These are phyloP conservation scores for Leucosticte australis DNA, from an alignment of 2,113 vertebrate species.

Conservation along the genomic window DNA sequence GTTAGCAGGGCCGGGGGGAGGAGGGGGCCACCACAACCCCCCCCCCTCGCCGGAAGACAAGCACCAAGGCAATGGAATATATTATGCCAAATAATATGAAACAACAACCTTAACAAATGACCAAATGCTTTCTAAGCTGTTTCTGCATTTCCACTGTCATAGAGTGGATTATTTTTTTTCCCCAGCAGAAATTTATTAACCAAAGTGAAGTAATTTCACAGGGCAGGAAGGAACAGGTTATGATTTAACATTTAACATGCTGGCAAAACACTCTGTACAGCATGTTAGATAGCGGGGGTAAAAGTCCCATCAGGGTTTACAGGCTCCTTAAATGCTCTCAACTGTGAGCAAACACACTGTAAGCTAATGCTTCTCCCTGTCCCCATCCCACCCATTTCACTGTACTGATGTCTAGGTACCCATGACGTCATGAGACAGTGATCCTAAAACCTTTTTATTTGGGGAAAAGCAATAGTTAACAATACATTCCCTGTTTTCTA, in stretches of 20 bases:
- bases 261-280: neutral
- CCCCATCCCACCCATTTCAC: neutral
- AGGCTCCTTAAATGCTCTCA: neutral
- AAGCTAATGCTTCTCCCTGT: neutral
- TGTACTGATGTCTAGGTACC: neutral
- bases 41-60: neutral
- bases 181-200: conserved; percentile 7
- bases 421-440: neutral
- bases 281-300: neutral
- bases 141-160: neutral
- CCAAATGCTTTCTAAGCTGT: neutral
- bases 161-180: neutral
- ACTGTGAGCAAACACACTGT: neutral
- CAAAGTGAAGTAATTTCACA: conserved; percentile 18
- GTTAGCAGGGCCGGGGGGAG: neutral
- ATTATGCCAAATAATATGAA: neutral
- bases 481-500: neutral
- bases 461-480: neutral
- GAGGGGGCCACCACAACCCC: neutral
- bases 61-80: neutral
- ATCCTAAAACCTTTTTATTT: neutral
- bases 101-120: neutral
- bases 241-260: neutral
- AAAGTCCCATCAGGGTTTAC: neutral
- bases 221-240: conserved; percentile 11